Conservation (phyloP, 2,113 vertebrate genomes). For the Megaceryle maxima region DNA sequence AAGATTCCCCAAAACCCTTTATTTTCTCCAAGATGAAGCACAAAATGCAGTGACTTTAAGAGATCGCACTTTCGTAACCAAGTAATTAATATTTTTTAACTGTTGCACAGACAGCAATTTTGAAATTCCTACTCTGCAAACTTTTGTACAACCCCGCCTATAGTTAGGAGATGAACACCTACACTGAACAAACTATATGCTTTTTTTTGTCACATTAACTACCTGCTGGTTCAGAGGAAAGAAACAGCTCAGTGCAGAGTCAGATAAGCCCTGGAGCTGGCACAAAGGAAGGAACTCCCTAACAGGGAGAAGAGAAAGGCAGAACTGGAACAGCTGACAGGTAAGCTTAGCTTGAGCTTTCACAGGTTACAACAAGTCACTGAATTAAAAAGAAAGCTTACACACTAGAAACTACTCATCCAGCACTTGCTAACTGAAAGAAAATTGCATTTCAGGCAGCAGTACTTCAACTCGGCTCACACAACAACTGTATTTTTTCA, state of each 20-base stretch:
- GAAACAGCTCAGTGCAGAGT: not conserved
- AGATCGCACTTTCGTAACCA: not conserved
- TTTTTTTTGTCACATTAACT: not conserved
- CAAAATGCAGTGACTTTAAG: not conserved
- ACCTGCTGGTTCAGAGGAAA: not conserved
- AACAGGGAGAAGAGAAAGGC: not conserved
- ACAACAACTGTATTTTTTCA: not conserved
- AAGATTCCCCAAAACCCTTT: not conserved
- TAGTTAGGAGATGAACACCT: not conserved
- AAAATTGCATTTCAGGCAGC: not conserved
- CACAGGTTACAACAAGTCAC: conserved; percentile 28
- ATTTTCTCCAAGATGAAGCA: not conserved
- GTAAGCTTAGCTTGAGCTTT: not conserved
- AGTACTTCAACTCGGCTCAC: not conserved
- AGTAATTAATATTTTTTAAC: not conserved
- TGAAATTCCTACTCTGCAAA: not conserved
- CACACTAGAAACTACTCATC: not conserved
- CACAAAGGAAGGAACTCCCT: not conserved
- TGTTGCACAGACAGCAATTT: not conserved
- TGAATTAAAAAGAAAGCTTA: not conserved
- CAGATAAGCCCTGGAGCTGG: not conserved
- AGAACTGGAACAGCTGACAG: not conserved
- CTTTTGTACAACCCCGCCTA: not conserved
- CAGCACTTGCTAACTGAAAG: not conserved
- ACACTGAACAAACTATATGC: not conserved